phyloP scores from a whole-genome alignment of 2,797 vertebrate species.

The Petrocephalus sullivani region DNA sequence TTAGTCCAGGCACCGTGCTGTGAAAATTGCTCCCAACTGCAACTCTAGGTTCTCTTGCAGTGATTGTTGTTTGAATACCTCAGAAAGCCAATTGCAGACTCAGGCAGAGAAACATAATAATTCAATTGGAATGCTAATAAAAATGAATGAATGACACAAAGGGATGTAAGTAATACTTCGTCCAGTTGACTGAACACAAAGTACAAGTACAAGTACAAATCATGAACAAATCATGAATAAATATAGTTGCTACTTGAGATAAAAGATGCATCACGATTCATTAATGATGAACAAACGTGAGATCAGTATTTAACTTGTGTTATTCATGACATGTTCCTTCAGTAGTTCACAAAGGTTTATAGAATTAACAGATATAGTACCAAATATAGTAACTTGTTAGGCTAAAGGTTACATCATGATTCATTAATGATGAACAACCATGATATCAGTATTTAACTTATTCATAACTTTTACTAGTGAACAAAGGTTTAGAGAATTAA shows the following conservation, averaged over 20 bases:
- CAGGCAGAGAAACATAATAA: background rate
- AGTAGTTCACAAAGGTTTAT: background rate
- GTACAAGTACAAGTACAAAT: background rate
- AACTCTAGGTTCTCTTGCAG: background rate
- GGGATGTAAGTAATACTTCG: background rate
- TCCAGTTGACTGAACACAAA: background rate
- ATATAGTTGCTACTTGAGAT: background rate
- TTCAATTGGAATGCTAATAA: background rate
- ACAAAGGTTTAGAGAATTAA: no score
- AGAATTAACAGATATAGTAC: background rate
- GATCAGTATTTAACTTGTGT: background rate
- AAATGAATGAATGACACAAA: background rate
- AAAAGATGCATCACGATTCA: background rate
- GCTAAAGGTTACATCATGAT: background rate
- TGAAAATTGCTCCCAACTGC: constrained; percentile 17
- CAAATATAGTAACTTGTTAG: background rate
- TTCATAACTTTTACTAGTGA: no score
- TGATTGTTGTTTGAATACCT: constrained; percentile 13
- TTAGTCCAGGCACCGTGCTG: constrained; percentile 9
- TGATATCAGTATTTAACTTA: background rate
- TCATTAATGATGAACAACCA: background rate
- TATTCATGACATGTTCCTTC: background rate
- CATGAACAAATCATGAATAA: background rate
- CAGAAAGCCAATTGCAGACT: background rate
- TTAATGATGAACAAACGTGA: background rate